Base-by-base conservation (phyloP, 1,140 invertebrate genomes). In the Choristoneura fumiferana region DNA sequence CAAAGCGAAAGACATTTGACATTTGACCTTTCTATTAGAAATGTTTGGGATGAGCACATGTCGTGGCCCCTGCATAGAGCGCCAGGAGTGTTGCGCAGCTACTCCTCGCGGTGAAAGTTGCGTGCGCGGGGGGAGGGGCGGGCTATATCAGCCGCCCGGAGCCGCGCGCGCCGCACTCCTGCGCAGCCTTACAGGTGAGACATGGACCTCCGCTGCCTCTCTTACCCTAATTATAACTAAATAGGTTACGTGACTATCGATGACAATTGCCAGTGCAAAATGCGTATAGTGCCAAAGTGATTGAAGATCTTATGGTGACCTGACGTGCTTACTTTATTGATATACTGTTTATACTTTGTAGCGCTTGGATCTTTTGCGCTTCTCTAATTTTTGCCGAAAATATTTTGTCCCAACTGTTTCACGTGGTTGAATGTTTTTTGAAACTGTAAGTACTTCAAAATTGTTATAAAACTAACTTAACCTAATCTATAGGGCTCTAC, bases 141-240 rank as follows among this genome's bases (percentile, higher is more conserved):
- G 39, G 40, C 58, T 84, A 84, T 84, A 84, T 82, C 65, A 78
- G 63, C 22, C 57, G 55, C 52, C 8, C 35, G 53, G 6, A 39
- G 52, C 65, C 73, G 66, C 81, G 82, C 84, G 84, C 82, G 81
- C 75, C 73, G 58, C 84, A 84, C 79, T 82, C 68, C 62, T 53
- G 63, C 59, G 62, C 75, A 61, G 38, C 45, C 63, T 56, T 49
- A 58, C 78, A 79, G 81, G 84, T 84, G 64, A 84, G 78, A 59
- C 5, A 10, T 35, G 18, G 13, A 17, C 17, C 38, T 10, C 10
- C 12, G 9, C 34, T 13, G 37, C 15, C 17, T 10, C 8, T 45
- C 18, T 45, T 45, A 18, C 8, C 10, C 8, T 22, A 22, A 22
- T 45, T 9, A 15, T 8, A 13, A 40, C 8, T 14, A 4, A 17